Evolutionary conservation across 1,140 invertebrate genomes (phyloP), one percentile per base, ranked within the genome.

Genomic region (Thereuonema tuberculata): DNA sequence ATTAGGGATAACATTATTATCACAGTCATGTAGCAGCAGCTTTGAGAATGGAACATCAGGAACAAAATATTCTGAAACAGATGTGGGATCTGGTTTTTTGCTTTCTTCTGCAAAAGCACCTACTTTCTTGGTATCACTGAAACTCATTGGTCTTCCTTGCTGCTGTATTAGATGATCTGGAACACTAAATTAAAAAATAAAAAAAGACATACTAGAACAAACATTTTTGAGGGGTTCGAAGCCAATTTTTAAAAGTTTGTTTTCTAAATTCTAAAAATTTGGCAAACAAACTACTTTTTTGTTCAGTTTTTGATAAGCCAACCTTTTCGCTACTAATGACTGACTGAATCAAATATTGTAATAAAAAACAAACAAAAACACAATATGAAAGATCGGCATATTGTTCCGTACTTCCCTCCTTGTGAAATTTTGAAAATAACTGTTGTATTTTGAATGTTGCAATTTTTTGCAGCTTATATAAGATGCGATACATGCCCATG

Each of bases 11-110:
- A 43, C 37, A 20, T 48, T 43, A 49, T 43, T 49, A 2, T 59
- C 57, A 43, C 56, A 28, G n/a, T 66, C 62, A 58, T 63, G 53
- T 14, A 65, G 64, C 29, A 84, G 67, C 1, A 87, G 69, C 66
- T 80, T 83, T 64, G 81, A 78, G 56, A 85, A 86, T 2, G 84
- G 83, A 26, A 82, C 77, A 61, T 84, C 81, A 0, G 82, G 81
- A 58, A 82, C 74, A 25, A 80, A 73, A 56, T 78, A 75, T 29
- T 82, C 77, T 53, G 82, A 79, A 70, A 67, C 54, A 73, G 69
- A 66, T 65, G 76, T 29, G 24, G 60, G 55, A 52, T 62, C 52
- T 15, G 62, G 66, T 74, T 80, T 74, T 71, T 56, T 62, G 12
- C 56, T 55, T 28, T 65, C 78, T 61, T 78, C 78, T 20, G 80